A percentile compares a stretch with the other conserved stretches of the same genome.
These are phyloP conservation scores for Nesoenas mayeri DNA, from an alignment of 2,113 vertebrate species.

Conservation along the genomic window DNA sequence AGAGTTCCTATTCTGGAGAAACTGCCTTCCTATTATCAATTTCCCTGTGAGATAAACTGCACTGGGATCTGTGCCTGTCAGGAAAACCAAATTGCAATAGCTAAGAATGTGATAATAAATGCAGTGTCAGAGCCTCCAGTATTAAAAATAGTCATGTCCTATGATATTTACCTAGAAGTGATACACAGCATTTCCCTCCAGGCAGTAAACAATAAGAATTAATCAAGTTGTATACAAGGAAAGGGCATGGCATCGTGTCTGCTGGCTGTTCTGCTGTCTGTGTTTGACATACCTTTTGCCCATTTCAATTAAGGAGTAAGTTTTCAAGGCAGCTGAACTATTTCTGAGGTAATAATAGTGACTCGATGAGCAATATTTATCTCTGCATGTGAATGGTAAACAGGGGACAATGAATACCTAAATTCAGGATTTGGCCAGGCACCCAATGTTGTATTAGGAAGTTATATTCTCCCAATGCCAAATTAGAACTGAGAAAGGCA, in stretches of 20 bases:
- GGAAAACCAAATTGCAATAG: not conserved
- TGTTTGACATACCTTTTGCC: not conserved
- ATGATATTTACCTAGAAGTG: not conserved
- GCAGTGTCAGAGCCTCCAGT: not conserved
- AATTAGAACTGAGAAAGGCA: not conserved
- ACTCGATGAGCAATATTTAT: not conserved
- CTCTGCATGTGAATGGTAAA: not conserved
- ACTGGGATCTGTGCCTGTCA: not conserved
- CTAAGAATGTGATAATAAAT: not conserved
- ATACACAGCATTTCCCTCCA: not conserved
- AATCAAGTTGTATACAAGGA: not conserved
- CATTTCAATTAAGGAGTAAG: not conserved
- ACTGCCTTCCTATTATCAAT: fast-evolving
- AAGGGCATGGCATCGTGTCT: not conserved
- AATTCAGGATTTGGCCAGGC: not conserved
- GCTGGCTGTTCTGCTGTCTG: not conserved
- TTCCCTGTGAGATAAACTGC: not conserved
- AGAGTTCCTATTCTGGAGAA: not conserved
- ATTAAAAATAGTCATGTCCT: not conserved
- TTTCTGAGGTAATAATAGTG: constrained; percentile 8
- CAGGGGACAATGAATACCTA: not conserved
- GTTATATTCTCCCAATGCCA: not conserved
- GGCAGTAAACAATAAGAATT: constrained; percentile 7
- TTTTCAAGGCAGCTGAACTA: not conserved
- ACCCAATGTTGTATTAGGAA: not conserved